A percentile compares a stretch with the other conserved stretches of the same genome.
Conservation (phyloP, 2,797 vertebrate species). For the Ispidina lecontei region DNA sequence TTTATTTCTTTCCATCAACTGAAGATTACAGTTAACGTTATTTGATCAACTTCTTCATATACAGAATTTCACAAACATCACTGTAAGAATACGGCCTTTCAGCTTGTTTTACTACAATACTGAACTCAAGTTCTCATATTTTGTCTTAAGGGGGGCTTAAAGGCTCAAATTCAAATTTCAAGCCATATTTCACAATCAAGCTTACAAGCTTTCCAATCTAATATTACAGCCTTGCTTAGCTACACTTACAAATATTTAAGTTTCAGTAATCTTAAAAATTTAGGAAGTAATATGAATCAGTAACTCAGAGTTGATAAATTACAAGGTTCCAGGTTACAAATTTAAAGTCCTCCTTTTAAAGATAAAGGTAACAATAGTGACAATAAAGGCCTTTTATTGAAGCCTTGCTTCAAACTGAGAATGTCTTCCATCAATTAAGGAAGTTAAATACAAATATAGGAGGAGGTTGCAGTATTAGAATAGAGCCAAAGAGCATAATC, state of each 20-base stretch:
- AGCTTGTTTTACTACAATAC: neutral
- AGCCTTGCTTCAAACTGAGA: neutral
- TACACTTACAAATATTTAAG: neutral
- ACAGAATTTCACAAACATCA: neutral
- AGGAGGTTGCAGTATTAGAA: neutral
- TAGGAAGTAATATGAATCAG: neutral
- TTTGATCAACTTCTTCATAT: neutral
- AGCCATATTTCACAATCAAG: neutral
- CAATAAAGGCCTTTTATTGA: neutral
- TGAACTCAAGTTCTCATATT: neutral
- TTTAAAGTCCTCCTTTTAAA: slow-evolving; percentile 14
- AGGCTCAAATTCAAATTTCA: neutral
- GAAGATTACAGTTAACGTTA: neutral
- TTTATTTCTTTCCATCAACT: neutral
- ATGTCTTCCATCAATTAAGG: neutral
- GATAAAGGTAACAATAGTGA: neutral
- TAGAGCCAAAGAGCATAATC: neutral
- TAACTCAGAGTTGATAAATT: neutral
- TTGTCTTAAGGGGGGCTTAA: neutral
- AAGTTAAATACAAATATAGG: neutral
- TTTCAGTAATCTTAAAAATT: neutral
- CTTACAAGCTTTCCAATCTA: neutral
- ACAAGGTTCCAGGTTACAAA: neutral
- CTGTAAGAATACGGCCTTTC: neutral
- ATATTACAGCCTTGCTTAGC: neutral